Conservation (phyloP, 2,113 vertebrate genomes). For the Prochilodus magdalenae region DNA sequence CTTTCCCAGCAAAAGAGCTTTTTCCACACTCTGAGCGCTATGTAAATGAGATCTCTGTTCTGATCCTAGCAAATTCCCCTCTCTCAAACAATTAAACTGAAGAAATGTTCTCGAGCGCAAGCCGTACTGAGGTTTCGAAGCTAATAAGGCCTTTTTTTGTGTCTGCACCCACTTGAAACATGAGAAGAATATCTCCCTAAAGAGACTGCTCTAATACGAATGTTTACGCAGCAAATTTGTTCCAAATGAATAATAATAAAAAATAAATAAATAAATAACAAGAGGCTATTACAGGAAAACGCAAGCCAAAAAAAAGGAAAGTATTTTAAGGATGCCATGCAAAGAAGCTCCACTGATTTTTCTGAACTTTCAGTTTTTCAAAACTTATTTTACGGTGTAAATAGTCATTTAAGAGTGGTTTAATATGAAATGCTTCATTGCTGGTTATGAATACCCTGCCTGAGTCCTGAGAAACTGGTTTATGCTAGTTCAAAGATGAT, state of each 20-base stretch:
- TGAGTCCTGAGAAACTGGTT: too few species aligned
- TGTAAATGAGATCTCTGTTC: slow-evolving; percentile 28
- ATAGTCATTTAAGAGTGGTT: too few species aligned
- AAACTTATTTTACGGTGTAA: too few species aligned
- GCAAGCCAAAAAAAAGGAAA: too few species aligned
- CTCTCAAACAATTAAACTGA: slow-evolving; percentile 10
- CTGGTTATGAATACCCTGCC: too few species aligned
- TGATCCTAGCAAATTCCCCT: slow-evolving; percentile 13
- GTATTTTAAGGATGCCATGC: too few species aligned
- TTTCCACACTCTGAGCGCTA: background rate
- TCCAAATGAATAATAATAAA: slow-evolving; percentile 17
- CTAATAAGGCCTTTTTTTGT: slow-evolving; percentile 32
- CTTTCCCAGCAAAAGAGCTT: slow-evolving; percentile 5
- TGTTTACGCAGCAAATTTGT: slow-evolving; percentile 19
- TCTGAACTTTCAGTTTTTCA: too few species aligned
- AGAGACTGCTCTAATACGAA: slow-evolving; percentile 2
- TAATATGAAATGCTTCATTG: too few species aligned
- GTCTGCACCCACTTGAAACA: slow-evolving; percentile 12
- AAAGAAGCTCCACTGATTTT: too few species aligned
- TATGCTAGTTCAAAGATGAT: too few species aligned
- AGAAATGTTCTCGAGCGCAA: slow-evolving; percentile 25
- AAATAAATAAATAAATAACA: background rate
- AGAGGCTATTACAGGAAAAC: slow-evolving; percentile 4
- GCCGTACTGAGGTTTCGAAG: slow-evolving; percentile 14
- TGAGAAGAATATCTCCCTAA: slow-evolving; percentile 23